Evolutionary conservation across 2,888 invertebrate genomes (phyloP).

Genomic region (Cacoxenus indagator): DNA sequence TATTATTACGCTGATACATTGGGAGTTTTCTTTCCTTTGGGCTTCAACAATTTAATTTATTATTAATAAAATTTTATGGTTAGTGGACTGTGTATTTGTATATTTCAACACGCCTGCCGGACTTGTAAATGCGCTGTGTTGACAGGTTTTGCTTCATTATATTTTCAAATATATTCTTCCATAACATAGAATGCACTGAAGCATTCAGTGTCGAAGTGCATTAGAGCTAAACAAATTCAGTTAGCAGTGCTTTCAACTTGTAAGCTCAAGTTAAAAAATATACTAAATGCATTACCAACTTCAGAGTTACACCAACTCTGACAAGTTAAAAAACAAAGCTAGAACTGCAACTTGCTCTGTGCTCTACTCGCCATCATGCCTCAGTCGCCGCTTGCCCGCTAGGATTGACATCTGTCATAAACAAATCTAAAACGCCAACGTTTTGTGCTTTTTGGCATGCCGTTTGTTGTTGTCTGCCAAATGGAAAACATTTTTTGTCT

Average conservation of each 20-base stretch:
- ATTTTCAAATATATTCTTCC: background rate
- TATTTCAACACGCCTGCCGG: constrained; percentile 5
- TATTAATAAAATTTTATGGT: constrained; percentile 21
- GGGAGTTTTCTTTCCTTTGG: background rate
- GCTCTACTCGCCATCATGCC: background rate
- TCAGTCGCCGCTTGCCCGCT: background rate
- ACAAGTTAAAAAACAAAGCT: background rate
- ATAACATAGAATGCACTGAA: background rate
- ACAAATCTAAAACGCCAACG: constrained; percentile 22
- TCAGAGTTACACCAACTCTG: background rate
- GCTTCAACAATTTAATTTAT: background rate
- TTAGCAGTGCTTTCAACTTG: background rate
- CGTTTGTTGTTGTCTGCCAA: background rate
- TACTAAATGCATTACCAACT: constrained; percentile 1
- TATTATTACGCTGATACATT: background rate
- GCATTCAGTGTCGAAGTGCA: background rate
- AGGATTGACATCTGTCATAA: constrained; percentile 44
- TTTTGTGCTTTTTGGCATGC: background rate
- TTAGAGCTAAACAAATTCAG: background rate
- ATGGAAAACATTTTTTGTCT: background rate
- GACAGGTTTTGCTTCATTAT: constrained; percentile 14
- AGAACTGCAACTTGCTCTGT: background rate
- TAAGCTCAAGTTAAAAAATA: constrained; percentile 6
- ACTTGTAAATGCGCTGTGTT: background rate
- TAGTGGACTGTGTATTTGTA: constrained; percentile 3